Evolutionary conservation across 1,140 invertebrate species (phyloP).

Genomic region (Radopholus similis): DNA sequence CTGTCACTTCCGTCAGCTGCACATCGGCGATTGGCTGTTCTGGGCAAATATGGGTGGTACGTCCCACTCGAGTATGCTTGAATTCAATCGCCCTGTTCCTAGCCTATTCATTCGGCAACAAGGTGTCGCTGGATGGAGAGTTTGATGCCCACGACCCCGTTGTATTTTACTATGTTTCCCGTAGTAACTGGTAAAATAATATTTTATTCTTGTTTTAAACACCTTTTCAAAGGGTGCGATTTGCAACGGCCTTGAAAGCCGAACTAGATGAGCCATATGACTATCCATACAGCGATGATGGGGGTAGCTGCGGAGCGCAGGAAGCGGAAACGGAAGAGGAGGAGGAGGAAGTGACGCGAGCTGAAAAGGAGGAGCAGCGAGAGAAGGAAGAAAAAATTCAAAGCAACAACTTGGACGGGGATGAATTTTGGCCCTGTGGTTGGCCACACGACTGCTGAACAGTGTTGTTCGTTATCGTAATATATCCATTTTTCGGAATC

Average conservation of each 20-base stretch:
- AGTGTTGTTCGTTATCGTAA: too few species aligned
- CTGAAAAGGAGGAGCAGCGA: too few species aligned
- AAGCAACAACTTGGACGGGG: too few species aligned
- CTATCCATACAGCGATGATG: background rate
- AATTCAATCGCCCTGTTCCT: background rate
- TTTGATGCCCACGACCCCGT: background rate
- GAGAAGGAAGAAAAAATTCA: too few species aligned
- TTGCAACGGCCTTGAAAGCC: background rate
- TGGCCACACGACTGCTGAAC: too few species aligned
- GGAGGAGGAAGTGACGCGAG: background rate
- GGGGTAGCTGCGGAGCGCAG: background rate
- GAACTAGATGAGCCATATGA: background rate
- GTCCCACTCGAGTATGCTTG: background rate
- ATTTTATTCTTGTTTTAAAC: background rate
- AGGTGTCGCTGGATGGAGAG: slow-evolving; percentile 30
- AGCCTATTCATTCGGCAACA: slow-evolving; percentile 38
- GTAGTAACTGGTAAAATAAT: slow-evolving; percentile 22
- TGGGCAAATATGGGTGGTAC: slow-evolving; percentile 39
- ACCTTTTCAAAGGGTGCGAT: background rate
- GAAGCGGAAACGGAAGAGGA: background rate
- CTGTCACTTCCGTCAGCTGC: slow-evolving; percentile 39
- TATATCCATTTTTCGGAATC: too few species aligned
- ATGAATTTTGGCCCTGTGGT: background rate
- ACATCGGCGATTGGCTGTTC: slow-evolving; percentile 38
- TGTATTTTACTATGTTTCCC: slow-evolving; percentile 33